phyloP scores from a whole-genome alignment of 2,888 invertebrate genomes.

The Mycogona germanica region DNA sequence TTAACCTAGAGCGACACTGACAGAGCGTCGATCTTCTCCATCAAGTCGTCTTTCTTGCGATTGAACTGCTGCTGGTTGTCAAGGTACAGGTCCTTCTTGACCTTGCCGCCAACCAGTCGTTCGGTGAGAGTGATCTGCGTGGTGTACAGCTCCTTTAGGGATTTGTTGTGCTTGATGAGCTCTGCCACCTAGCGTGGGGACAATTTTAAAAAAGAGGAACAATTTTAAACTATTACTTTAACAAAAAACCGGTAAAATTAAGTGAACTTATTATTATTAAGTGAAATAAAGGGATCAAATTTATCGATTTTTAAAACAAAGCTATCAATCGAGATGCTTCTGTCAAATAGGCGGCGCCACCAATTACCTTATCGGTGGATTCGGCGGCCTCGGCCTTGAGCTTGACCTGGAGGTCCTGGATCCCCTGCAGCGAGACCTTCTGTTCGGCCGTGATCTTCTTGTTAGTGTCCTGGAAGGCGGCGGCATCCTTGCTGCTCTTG shows the following conservation, averaged over 20 bases:
- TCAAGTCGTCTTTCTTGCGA: conserved; percentile 45
- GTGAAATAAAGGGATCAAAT: too few relatives aligned
- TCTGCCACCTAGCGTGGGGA: conserved; percentile 37
- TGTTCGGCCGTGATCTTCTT: conserved; percentile 47
- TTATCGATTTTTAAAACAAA: too few relatives aligned
- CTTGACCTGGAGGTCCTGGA: conserved; percentile 41
- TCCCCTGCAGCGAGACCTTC: conserved; percentile 42
- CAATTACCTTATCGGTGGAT: conserved; percentile 44
- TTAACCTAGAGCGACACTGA: too few relatives aligned
- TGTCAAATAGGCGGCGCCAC: not conserved
- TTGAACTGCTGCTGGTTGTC: conserved; percentile 43
- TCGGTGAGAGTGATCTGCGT: conserved; percentile 45
- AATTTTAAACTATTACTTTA: too few relatives aligned
- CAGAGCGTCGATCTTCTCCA: conserved; percentile 32
- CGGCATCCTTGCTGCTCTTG: conserved; percentile 46
- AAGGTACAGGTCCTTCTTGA: conserved; percentile 45
- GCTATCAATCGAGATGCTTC: not conserved
- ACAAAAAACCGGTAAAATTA: too few relatives aligned
- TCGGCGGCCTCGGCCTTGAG: conserved; percentile 48
- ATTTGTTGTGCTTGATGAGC: conserved; percentile 45
- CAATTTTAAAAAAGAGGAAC: too few relatives aligned
- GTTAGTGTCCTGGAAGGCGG: conserved; percentile 37
- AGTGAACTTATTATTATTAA: too few relatives aligned
- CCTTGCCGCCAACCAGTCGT: conserved; percentile 47
- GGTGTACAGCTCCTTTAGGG: conserved; percentile 31